Evolutionary conservation across 2,113 vertebrate species (phyloP).

Genomic region (Eublepharis macularius): DNA sequence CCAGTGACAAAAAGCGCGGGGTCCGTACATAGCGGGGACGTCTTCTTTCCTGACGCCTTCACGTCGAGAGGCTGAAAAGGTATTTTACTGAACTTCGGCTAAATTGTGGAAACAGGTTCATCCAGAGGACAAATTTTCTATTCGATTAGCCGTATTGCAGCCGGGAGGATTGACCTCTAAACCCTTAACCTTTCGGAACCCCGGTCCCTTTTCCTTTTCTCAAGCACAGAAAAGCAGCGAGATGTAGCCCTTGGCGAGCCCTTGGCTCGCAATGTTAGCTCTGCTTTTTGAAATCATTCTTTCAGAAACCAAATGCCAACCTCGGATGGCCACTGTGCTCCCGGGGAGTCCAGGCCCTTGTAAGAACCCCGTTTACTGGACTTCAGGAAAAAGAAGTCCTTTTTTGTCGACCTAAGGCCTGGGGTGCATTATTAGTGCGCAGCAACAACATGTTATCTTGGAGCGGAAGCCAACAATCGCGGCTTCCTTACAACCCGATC

Average conservation of each 20-base stretch:
- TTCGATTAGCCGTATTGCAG: constrained; percentile 95
- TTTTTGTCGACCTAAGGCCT: constrained; percentile 43
- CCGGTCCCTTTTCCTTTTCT: constrained; percentile 80
- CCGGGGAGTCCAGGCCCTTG: not conserved
- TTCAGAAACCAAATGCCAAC: not conserved
- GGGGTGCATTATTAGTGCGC: constrained; percentile 39
- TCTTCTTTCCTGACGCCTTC: constrained; percentile 88
- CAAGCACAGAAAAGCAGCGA: constrained; percentile 79
- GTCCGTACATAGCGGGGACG: constrained; percentile 86
- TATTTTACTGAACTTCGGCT: constrained; percentile 97
- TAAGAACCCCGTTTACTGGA: not conserved
- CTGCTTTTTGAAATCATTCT: constrained; percentile 46
- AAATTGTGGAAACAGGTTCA: constrained; percentile 97
- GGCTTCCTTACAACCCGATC: constrained; percentile 11
- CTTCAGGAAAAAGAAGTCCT: constrained; percentile 23
- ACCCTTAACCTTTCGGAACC: constrained; percentile 98
- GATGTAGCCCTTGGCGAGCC: constrained; percentile 74
- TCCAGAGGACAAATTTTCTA: constrained; percentile 96
- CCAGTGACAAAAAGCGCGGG: constrained; percentile 87
- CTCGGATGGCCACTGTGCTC: not conserved
- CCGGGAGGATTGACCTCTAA: constrained; percentile 96
- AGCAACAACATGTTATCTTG: constrained; percentile 32
- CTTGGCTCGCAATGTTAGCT: constrained; percentile 68
- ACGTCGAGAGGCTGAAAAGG: constrained; percentile 93
- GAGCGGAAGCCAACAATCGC: constrained; percentile 44